Evolutionary conservation across 2,113 vertebrate species (phyloP), one percentile per base, ranked within the genome.

Genomic region (Diadophis punctatus): DNA sequence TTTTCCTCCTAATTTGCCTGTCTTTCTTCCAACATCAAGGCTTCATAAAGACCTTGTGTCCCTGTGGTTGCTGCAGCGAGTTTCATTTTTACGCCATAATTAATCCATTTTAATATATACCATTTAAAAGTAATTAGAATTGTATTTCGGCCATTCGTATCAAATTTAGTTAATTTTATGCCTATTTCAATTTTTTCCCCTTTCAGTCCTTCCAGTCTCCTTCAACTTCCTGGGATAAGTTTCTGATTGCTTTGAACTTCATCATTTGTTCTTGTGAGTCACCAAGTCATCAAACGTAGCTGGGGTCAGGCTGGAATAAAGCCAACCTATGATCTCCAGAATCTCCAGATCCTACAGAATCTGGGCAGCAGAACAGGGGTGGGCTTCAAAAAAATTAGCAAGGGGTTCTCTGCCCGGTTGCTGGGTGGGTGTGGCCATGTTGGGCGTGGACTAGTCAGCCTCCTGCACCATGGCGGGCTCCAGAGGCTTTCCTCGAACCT

Each of bases 51-150:
- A 48, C 14, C 63, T 2, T 9, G 10, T 16, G 68, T 55, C 27
- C 58, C 85, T 39, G 52, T 4, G 11, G 30, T 53, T 16, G 34
- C 27, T 39, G 43, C 84, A 55, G 84, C 46, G 30, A 63, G 39
- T 55, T 55, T 94, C 86, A 89, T 90, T 91, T 92, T 94, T 58
- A 58, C 1, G 8, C 53, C 53, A 60, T 91, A 91, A 94, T 92
- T 55, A 94, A 95, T 80, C 46, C 58, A 80, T 48, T 87, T 94
- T 90, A 92, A 95, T 68, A 84, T 55, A 87, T 74, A 92, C 80
- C 88, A 85, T 23, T 51, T 91, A 94, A 84, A n/a, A 92, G 46
- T 87, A 95, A 96, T 95, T 95, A 93, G 94, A 95, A 74, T 88
- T 63, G 91, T 43, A 95, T 86, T 90, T 89, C 34, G 49, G 93